Evolutionary conservation across 2,113 vertebrate genomes (phyloP).

Genomic region (Caranx melampygus): DNA sequence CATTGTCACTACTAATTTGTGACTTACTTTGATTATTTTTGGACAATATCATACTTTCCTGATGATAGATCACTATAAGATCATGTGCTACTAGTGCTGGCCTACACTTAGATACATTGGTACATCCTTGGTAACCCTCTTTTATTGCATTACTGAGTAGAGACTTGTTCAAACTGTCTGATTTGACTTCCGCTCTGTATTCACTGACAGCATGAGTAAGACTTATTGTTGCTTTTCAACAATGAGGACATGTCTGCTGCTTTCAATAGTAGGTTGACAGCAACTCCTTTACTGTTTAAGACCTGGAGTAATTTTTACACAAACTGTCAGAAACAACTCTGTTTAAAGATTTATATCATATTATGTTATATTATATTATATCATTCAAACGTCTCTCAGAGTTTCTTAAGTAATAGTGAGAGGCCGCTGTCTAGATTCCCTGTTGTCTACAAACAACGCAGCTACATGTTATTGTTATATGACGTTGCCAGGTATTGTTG

Average conservation of each 20-base stretch:
- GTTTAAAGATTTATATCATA: too few species aligned
- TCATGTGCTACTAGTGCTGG: not conserved
- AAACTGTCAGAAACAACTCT: not conserved
- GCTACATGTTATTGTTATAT: not conserved
- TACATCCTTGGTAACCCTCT: not conserved
- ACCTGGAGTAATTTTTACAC: not conserved
- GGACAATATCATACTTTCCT: not conserved
- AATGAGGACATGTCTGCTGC: not conserved
- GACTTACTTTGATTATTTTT: not conserved
- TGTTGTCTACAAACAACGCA: not conserved
- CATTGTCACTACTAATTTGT: not conserved
- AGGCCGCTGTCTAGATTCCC: not conserved
- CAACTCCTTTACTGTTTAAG: not conserved
- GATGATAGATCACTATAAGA: not conserved
- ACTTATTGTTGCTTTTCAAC: constrained; percentile 15
- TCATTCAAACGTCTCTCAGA: not conserved
- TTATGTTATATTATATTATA: too few species aligned
- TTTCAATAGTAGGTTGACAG: not conserved
- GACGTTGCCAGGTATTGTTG: not conserved
- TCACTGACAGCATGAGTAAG: not conserved
- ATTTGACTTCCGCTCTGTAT: not conserved
- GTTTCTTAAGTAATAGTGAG: too few species aligned
- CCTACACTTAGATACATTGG: not conserved
- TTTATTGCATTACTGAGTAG: not conserved
- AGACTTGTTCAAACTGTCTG: not conserved